Conservation (phyloP, 2,888 invertebrate genomes). For the Stratiomys singularior region DNA sequence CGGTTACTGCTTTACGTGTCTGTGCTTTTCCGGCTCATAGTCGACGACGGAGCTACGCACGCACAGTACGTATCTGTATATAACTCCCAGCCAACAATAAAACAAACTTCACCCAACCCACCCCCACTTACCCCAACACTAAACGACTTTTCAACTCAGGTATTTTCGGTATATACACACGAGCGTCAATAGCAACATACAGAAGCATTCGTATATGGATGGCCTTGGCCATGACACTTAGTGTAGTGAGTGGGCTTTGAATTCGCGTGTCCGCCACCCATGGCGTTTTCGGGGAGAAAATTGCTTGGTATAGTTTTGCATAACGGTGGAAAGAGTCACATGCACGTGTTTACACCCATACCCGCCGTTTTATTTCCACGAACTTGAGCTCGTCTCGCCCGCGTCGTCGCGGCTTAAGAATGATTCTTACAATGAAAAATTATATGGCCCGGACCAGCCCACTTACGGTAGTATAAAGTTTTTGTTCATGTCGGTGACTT, state of each 20-base stretch:
- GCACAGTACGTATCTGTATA: background rate
- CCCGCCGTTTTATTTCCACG: background rate
- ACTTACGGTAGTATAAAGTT: conserved; percentile 21
- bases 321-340: conserved; percentile 18
- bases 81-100: background rate
- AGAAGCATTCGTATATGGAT: conserved; percentile 35
- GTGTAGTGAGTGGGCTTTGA: conserved; percentile 35
- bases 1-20: conserved; percentile 14
- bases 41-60: background rate
- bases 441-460: conserved; percentile 4
- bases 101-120: background rate
- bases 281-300: conserved; percentile 28
- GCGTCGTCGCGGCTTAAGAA: background rate
- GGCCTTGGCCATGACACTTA: conserved; percentile 52
- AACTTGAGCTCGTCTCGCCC: background rate
- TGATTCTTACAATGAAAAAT: background rate
- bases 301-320: conserved; percentile 22
- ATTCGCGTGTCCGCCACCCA: conserved; percentile 42
- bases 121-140: background rate
- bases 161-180: background rate
- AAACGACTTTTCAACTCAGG: background rate
- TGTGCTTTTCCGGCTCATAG: conserved; percentile 33
- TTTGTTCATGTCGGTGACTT: conserved; percentile 27
- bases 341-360: conserved; percentile 41
- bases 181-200: background rate